Conservation (phyloP, 2,888 invertebrate genomes). For the Chelonus formosanus region DNA sequence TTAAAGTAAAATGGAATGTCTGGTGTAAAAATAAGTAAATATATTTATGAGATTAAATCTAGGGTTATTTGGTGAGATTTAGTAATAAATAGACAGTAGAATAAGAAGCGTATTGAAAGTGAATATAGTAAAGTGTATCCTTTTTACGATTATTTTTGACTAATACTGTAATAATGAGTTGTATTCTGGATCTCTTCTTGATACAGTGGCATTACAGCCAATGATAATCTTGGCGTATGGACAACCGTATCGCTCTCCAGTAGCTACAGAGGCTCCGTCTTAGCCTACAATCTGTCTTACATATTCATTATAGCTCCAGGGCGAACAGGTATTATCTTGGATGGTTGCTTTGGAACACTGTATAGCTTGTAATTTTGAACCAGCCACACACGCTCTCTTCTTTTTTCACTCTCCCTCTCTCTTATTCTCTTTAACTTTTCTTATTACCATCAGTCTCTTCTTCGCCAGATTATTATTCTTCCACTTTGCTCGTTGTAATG, state of each 20-base stretch:
- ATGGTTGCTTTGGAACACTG: slow-evolving; percentile 62
- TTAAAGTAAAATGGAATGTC: no score
- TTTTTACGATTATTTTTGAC: no score
- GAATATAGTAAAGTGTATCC: no score
- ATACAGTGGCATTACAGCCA: no score
- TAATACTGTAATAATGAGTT: no score
- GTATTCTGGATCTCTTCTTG: no score
- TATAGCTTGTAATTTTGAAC: slow-evolving; percentile 65
- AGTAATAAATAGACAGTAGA: no score
- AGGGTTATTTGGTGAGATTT: no score
- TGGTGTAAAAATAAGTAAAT: no score
- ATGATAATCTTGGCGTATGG: no score
- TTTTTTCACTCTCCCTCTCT: slow-evolving; percentile 6
- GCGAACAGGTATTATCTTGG: slow-evolving; percentile 64
- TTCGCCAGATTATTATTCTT: slow-evolving; percentile 3
- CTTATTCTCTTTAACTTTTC: slow-evolving; percentile 25
- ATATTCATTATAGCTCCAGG: slow-evolving; percentile 65
- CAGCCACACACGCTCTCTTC: slow-evolving; percentile 40
- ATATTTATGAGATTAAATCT: no score
- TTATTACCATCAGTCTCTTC: slow-evolving; percentile 23
- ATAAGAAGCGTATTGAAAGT: no score
- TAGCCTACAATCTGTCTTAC: slow-evolving; percentile 66
- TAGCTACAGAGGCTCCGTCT: slow-evolving; percentile 56
- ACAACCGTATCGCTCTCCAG: slow-evolving; percentile 63
- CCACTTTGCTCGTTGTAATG: slow-evolving; percentile 1